Conservation (phyloP, 2,888 invertebrate species). For the Nemoura dubitans region DNA sequence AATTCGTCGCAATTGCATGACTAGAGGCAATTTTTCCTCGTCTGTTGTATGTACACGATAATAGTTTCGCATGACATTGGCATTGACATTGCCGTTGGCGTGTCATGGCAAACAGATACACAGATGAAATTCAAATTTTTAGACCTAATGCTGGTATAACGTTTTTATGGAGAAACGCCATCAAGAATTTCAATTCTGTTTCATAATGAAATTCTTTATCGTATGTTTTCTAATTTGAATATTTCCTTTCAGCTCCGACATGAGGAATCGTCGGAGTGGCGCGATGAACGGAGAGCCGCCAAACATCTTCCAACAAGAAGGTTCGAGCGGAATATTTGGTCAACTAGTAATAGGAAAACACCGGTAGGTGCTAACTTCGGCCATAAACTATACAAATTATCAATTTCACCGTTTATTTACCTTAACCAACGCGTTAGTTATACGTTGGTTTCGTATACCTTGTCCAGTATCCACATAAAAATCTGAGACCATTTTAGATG, state of each 20-base stretch:
- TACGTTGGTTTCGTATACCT: too few relatives aligned
- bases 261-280: constrained; percentile 40
- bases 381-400: constrained; percentile 1
- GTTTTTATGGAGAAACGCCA: background rate
- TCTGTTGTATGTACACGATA: background rate
- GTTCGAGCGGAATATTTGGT: constrained; percentile 41
- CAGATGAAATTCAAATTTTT: background rate
- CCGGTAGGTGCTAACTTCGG: constrained; percentile 55
- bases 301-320: constrained; percentile 46
- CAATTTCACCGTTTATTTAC: too few relatives aligned
- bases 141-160: background rate
- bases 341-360: constrained; percentile 58
- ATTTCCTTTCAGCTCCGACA: constrained; percentile 42
- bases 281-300: constrained; percentile 43
- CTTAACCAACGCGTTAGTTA: too few relatives aligned
- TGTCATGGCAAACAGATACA: background rate
- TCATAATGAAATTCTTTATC: background rate
- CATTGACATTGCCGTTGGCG: background rate
- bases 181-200: background rate
- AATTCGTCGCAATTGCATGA: background rate
- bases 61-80: background rate
- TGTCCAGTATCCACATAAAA: too few relatives aligned
- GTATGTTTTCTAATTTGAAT: background rate
- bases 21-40: background rate
- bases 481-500: too few relatives aligned